Evolutionary conservation across 2,888 invertebrate species (phyloP).

Genomic region (Laspeyria flexula): DNA sequence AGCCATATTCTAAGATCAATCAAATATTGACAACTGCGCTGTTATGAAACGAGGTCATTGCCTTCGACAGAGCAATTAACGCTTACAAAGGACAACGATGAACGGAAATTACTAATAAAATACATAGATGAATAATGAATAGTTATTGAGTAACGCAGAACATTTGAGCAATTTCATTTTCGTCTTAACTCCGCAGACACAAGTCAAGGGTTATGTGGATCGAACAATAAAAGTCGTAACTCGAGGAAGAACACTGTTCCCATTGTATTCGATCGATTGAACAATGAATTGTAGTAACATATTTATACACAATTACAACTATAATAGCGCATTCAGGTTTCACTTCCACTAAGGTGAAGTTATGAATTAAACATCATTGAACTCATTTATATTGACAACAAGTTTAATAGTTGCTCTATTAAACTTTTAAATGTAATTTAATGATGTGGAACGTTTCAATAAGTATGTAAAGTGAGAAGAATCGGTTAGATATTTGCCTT

Average conservation of each 20-base stretch:
- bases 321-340: slow-evolving; percentile 43
- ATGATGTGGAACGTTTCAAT: slow-evolving; percentile 37
- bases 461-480: slow-evolving; percentile 49
- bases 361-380: slow-evolving; percentile 50
- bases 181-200: slow-evolving; percentile 2
- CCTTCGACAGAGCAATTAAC: slow-evolving; percentile 53
- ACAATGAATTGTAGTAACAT: slow-evolving; percentile 34
- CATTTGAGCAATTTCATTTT: slow-evolving; percentile 8
- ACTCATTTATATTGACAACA: slow-evolving; percentile 39
- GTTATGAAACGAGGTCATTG: slow-evolving; percentile 60
- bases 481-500: slow-evolving; percentile 54
- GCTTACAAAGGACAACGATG: slow-evolving; percentile 49
- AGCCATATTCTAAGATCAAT: slow-evolving; percentile 55
- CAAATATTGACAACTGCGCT: slow-evolving; percentile 62
- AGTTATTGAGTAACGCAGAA: slow-evolving; percentile 33
- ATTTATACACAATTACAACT: slow-evolving; percentile 31
- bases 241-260: slow-evolving; percentile 35
- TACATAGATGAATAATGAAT: slow-evolving; percentile 54
- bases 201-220: slow-evolving; percentile 41
- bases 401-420: slow-evolving; percentile 37
- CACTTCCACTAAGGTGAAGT: slow-evolving; percentile 38
- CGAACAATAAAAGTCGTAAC: slow-evolving; percentile 37
- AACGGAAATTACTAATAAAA: slow-evolving; percentile 60
- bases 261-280: slow-evolving; percentile 45
- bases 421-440: slow-evolving; percentile 42